Evolutionary conservation across 1,140 invertebrate species (phyloP), one percentile per base, ranked within the genome.

Genomic region (Apis dorsata): DNA sequence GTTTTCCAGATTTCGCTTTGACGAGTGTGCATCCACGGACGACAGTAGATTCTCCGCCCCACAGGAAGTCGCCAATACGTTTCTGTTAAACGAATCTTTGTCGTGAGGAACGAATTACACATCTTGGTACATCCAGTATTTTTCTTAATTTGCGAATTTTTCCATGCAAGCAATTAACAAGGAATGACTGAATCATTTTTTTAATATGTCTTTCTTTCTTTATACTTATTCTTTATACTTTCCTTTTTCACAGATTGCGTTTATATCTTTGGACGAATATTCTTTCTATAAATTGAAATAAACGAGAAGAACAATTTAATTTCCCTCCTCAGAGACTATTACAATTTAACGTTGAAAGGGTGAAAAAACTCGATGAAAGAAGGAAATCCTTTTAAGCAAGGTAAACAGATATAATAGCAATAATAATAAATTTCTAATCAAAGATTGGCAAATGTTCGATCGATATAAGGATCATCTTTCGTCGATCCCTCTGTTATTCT

Each of bases 1-100:
- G 82, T 90, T 88, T 77, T 88, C 78, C 73, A 90, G 89, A 91
- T 90, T 90, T 88, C 86, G 85, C 88, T 85, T 85, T 78, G 59
- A 80, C 79, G 65, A 76, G 59, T 71, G 71, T 44, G 69, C 62
- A 44, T 73, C 57, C 81, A 51, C 53, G 15, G n/a, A 75, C 62
- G 73, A 66, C 60, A 24, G 83, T 71, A 59, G 34, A 79, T 76
- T 81, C 85, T 60, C 57, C 72, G 76, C 71, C 34, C 72, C 77
- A 53, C 86, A 77, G 88, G 88, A 89, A 88, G 86, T 89, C 81
- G 79, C 83, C 84, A 69, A 89, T 88, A 89, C 88, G 71, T 89
- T 81, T 69, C 84, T 81, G 84, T 71, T 88, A 88, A 88, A 88
- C 87, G 87, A 81, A 88, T 66, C 81, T 71, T 86, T 87, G 86